Conservation (phyloP, 1,140 invertebrate species). For the Epicauta chinensis region DNA sequence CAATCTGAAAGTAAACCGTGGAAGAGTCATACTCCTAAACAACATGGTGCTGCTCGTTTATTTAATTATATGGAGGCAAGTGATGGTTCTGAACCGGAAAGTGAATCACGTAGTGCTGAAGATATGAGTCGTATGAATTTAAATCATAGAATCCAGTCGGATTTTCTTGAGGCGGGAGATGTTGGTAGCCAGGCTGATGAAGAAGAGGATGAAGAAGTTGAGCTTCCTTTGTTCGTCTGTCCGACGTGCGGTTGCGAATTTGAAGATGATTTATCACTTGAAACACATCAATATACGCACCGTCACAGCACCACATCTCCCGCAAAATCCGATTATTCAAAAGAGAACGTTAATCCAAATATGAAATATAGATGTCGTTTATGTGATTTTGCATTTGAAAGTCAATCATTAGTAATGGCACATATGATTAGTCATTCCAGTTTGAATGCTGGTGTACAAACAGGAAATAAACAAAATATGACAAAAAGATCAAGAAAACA, state of each 20-base stretch:
- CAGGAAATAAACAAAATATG: constrained; percentile 23
- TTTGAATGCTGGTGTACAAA: constrained; percentile 22
- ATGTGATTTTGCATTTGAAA: constrained; percentile 41
- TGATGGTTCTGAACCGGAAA: constrained; percentile 48
- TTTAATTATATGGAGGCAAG: constrained; percentile 55
- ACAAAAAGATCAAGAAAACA: constrained; percentile 44
- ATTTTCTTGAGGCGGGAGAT: constrained; percentile 48
- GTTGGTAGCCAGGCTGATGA: constrained; percentile 42
- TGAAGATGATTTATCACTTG: constrained; percentile 46
- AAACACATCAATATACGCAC: constrained; percentile 44
- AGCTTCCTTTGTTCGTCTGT: constrained; percentile 45
- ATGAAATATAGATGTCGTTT: constrained; percentile 43
- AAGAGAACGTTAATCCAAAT: constrained; percentile 39
- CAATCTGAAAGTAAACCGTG: constrained; percentile 36
- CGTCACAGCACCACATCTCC: constrained; percentile 42
- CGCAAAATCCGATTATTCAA: constrained; percentile 39
- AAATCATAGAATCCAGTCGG: constrained; percentile 61
- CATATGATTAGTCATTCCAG: constrained; percentile 46
- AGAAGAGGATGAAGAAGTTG: constrained; percentile 45
- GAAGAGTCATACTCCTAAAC: constrained; percentile 43
- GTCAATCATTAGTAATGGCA: constrained; percentile 44
- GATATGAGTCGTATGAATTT: constrained; percentile 70
- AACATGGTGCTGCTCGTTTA: constrained; percentile 49
- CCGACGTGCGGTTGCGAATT: constrained; percentile 49
- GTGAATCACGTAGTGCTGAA: constrained; percentile 54